These are phyloP conservation scores for Brachionus paranguensis DNA, from an alignment of 1,140 invertebrate genomes.

Conservation along the genomic window DNA sequence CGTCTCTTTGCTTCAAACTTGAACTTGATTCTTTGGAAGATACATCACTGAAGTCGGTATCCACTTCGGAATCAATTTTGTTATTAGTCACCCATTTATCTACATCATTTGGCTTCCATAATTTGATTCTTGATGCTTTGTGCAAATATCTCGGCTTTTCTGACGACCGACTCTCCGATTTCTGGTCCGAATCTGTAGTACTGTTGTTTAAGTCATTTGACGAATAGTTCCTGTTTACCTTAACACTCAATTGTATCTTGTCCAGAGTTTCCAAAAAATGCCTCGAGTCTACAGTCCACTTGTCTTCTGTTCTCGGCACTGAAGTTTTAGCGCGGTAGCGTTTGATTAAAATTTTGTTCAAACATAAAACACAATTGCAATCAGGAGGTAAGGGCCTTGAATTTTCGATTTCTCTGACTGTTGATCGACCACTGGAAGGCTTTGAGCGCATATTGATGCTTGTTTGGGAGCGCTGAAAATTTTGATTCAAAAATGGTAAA, in stretches of 20 bases:
- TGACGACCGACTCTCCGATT: not conserved
- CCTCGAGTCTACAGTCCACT: not conserved
- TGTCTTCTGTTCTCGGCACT: not conserved
- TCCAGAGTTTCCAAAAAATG: slow-evolving; percentile 9
- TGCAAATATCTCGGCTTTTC: not conserved
- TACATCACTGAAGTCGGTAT: not conserved
- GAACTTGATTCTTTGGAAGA: not conserved
- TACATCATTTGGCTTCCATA: slow-evolving; percentile 18
- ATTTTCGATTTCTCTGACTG: not conserved
- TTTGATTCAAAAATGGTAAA: not conserved
- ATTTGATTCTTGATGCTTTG: slow-evolving; percentile 27
- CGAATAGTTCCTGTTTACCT: not conserved
- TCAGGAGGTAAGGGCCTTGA: not conserved
- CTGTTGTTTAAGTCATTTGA: not conserved
- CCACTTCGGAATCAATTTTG: not conserved
- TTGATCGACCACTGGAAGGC: not conserved
- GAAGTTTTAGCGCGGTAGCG: not conserved
- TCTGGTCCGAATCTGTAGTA: not conserved
- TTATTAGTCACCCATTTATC: not conserved
- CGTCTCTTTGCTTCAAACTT: slow-evolving; percentile 16
- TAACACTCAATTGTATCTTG: not conserved
- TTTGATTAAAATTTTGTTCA: not conserved
- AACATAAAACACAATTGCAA: slow-evolving; percentile 14
- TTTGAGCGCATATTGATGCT: not conserved
- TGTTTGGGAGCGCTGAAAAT: not conserved